Evolutionary conservation across 2,113 vertebrate genomes (phyloP).

Genomic region (Pantherophis guttatus): DNA sequence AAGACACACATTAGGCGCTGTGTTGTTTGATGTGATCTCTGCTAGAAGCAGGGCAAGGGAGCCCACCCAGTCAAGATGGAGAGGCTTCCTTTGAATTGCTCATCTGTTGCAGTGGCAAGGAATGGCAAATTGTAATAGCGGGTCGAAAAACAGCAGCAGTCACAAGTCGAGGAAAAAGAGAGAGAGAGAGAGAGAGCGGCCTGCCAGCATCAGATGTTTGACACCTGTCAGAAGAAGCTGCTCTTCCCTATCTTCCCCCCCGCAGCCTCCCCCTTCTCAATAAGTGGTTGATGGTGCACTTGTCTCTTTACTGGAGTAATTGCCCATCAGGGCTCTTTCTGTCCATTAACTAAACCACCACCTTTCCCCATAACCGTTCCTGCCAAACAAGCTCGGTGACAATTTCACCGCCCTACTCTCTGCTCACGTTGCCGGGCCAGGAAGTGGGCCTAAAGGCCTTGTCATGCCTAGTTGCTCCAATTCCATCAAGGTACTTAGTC

Average conservation of each 20-base stretch:
- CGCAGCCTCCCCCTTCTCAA: not conserved
- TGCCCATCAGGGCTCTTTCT: constrained; percentile 12
- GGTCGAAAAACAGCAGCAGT: constrained; percentile 4
- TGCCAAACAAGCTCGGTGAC: not conserved
- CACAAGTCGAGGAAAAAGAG: constrained; percentile 32
- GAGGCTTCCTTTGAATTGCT: not conserved
- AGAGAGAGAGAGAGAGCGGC: constrained; percentile 5
- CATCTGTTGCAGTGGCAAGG: not conserved
- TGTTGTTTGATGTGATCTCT: not conserved
- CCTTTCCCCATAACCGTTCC: not conserved
- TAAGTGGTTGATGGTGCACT: constrained; percentile 1
- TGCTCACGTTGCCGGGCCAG: not conserved
- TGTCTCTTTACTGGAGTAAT: constrained; percentile 11
- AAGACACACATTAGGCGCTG: not conserved
- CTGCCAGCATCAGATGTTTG: constrained; percentile 54
- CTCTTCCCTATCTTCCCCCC: not conserved
- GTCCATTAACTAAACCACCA: constrained; percentile 3
- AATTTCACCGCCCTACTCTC: not conserved
- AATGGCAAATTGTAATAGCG: not conserved
- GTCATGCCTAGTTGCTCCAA: not conserved
- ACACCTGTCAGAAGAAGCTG: constrained; percentile 64
- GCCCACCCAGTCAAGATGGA: not conserved
- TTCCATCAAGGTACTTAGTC: not conserved
- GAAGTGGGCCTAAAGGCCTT: not conserved
- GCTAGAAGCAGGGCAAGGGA: not conserved